These are phyloP conservation scores for Harpagus bidentatus DNA, from an alignment of 2,113 vertebrate species.

Conservation along the genomic window DNA sequence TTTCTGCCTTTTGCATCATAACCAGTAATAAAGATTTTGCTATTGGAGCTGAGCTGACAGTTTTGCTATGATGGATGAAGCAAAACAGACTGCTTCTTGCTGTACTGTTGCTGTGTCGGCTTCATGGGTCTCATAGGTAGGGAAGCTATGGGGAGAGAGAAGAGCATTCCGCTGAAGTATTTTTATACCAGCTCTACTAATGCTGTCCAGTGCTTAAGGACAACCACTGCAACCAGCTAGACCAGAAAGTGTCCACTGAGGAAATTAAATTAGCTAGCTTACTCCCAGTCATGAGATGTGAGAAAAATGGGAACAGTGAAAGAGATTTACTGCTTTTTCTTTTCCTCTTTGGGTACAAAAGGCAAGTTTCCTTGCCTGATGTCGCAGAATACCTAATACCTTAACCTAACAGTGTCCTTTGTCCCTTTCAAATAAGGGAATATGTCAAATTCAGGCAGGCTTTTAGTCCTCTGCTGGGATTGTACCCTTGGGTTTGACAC, in stretches of 20 bases:
- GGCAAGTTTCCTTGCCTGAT: not conserved
- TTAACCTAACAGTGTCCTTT: not conserved
- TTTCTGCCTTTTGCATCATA: constrained; percentile 41
- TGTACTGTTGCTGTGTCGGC: not conserved
- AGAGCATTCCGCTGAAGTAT: not conserved
- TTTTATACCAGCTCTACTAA: not conserved
- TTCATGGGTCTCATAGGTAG: not conserved
- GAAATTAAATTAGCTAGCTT: not conserved
- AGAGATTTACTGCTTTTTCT: not conserved
- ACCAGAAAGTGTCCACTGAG: not conserved
- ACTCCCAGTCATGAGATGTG: not conserved
- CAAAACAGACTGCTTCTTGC: not conserved
- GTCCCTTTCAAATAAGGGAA: not conserved
- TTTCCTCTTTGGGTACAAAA: not conserved
- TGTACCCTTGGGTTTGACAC: not conserved
- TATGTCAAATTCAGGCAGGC: not conserved
- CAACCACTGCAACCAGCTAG: not conserved
- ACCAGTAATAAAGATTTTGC: constrained; percentile 37
- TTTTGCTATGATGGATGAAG: constrained; percentile 48
- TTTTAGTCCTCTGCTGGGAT: not conserved
- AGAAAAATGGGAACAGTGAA: not conserved
- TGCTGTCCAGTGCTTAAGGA: not conserved
- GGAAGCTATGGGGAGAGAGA: not conserved
- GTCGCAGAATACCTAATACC: not conserved
- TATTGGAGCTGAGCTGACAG: constrained; percentile 33